phyloP scores from a whole-genome alignment of 2,888 invertebrate species.

The Xanthia togata region DNA sequence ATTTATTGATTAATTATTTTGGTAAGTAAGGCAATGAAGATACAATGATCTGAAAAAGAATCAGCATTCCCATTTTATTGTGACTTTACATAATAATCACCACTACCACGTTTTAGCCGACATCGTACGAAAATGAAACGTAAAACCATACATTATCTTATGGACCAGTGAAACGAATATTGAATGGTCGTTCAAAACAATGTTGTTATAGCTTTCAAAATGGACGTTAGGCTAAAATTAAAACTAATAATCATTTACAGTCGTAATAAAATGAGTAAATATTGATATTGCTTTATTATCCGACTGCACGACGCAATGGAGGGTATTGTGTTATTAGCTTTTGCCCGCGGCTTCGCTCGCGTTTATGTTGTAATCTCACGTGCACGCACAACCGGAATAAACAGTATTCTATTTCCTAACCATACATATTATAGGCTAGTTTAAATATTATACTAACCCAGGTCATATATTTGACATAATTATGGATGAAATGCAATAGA shows the following conservation, averaged over 20 bases:
- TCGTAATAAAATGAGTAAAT: conserved; percentile 13
- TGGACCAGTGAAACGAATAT: conserved; percentile 31
- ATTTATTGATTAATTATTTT: neutral
- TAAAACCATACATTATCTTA: conserved; percentile 8
- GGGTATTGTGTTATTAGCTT: no score
- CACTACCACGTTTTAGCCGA: neutral
- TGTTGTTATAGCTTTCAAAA: conserved; percentile 16
- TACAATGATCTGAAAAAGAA: neutral
- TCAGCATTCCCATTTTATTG: neutral
- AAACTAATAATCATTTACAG: conserved; percentile 17
- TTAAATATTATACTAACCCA: no score
- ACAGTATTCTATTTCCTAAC: no score
- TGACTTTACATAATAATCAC: neutral
- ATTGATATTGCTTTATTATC: conserved; percentile 5
- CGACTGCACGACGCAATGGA: no score
- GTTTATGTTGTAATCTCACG: no score
- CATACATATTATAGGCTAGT: no score
- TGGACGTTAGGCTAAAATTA: conserved; percentile 11
- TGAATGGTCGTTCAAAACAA: conserved; percentile 7
- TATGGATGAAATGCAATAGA: no score
- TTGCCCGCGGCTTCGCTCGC: no score
- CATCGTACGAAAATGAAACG: neutral
- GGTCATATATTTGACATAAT: no score
- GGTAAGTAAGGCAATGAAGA: neutral
- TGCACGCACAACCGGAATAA: no score